Evolutionary conservation across 2,888 invertebrate species (phyloP), one percentile per base, ranked within the genome.

Genomic region (Arge pagana): DNA sequence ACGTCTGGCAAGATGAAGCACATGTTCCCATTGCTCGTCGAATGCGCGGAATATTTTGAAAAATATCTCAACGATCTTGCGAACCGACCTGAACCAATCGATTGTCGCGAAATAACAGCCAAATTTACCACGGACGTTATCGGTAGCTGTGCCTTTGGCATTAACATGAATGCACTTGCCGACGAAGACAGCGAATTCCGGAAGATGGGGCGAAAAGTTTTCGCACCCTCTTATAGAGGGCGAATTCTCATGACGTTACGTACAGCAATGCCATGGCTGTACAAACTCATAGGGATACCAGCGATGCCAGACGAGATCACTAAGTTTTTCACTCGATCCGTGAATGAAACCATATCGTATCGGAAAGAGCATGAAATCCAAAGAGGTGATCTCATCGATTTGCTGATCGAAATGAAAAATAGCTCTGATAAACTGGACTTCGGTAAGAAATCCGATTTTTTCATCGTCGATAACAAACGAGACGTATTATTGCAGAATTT

Each of bases 1-100:
- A 81, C 82, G 1, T 67, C 72, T 8, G 77, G 76, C 30, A 80
- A 81, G 53, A 79, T 79, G 21, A 83, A 81, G 58, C 67, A 77
- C 0, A 78, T 81, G 60, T 81, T 79, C 53, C 75, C 79, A 0
- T 68, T 81, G 3, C 76, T 83, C 5, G 65, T 70, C 11, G 72
- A 77, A 15, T 79, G 81, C 4, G 72, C 78, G 7, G 58, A 72
- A 4, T 70, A 71, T 33, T 64, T 83, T 56, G 70, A 73, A 1
- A 62, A 70, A 1, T 79, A 77, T 58, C 56, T 83, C 1, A 67
- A 74, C 0, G 64, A 70, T 26, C 10, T 60, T 10, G 26, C 30
- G 1, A 43, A 52, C 11, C 55, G 49, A 13, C 54, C 49, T 30
- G 56, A 61, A 6, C 33, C 53, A 1, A 48, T 68, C 1, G 68